phyloP scores from a whole-genome alignment of 2,888 invertebrate genomes.

The Eumacrocentrus americanus region DNA sequence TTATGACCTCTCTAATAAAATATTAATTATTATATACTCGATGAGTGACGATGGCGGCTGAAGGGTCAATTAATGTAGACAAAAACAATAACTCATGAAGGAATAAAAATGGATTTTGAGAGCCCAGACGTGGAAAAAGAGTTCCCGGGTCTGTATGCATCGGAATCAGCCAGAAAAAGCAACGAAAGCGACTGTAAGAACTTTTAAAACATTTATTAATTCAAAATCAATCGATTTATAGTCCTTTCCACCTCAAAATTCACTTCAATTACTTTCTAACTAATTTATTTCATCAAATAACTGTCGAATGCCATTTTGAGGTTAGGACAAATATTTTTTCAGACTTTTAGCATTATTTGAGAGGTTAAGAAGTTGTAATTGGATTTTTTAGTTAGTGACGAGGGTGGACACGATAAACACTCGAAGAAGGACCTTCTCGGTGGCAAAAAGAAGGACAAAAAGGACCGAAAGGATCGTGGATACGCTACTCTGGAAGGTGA shows the following conservation, averaged over 20 bases:
- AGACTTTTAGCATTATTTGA: neutral
- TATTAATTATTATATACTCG: neutral
- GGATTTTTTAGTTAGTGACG: slow-evolving; percentile 74
- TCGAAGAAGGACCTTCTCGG: slow-evolving; percentile 80
- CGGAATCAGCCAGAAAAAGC: slow-evolving; percentile 76
- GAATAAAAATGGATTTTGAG: slow-evolving; percentile 74
- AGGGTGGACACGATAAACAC: slow-evolving; percentile 74
- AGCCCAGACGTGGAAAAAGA: slow-evolving; percentile 90
- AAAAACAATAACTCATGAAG: neutral
- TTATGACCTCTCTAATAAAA: neutral
- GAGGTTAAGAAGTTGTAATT: neutral
- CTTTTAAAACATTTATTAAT: too few relatives aligned
- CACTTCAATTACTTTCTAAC: too few relatives aligned
- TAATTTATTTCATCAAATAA: too few relatives aligned
- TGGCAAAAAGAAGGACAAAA: slow-evolving; percentile 82
- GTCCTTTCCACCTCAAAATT: slow-evolving; percentile 8
- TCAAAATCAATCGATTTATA: neutral
- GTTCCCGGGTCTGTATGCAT: slow-evolving; percentile 86
- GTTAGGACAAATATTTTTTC: neutral
- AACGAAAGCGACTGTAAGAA: slow-evolving; percentile 85
- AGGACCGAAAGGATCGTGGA: slow-evolving; percentile 86
- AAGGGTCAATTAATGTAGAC: neutral
- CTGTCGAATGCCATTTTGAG: neutral
- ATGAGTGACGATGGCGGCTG: neutral
- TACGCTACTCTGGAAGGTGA: slow-evolving; percentile 93